Evolutionary conservation across 2,888 invertebrate species (phyloP).

Genomic region (Cheilosia urbana): DNA sequence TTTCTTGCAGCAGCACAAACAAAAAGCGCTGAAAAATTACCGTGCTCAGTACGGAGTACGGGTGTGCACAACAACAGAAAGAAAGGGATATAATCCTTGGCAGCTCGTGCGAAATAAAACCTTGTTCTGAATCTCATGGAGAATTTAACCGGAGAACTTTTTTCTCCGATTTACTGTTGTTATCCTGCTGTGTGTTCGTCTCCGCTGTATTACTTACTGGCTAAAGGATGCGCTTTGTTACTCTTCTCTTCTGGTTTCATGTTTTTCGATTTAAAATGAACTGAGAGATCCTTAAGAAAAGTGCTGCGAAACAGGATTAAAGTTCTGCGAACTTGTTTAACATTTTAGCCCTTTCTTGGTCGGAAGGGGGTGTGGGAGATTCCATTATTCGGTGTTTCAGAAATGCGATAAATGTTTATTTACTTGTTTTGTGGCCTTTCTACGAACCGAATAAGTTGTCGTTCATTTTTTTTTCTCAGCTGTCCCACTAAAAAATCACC

Average conservation of each 20-base stretch:
- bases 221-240: slow-evolving; percentile 67
- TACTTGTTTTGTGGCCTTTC: slow-evolving; percentile 47
- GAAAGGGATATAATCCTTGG: slow-evolving; percentile 62
- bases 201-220: slow-evolving; percentile 39
- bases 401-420: slow-evolving; percentile 70
- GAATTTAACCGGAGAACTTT: slow-evolving; percentile 71
- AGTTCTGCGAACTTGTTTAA: slow-evolving; percentile 57
- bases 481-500: slow-evolving; percentile 6
- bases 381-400: slow-evolving; percentile 48
- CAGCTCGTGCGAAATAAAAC: slow-evolving; percentile 73
- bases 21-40: slow-evolving; percentile 59
- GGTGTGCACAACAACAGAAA: slow-evolving; percentile 26
- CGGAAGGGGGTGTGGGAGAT: background rate
- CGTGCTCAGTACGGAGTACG: slow-evolving; percentile 54
- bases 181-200: slow-evolving; percentile 33
- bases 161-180: slow-evolving; percentile 57
- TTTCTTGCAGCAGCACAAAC: slow-evolving; percentile 16
- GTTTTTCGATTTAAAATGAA: slow-evolving; percentile 43
- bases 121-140: slow-evolving; percentile 72
- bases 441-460: slow-evolving; percentile 48
- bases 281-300: slow-evolving; percentile 48
- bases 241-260: slow-evolving; percentile 10
- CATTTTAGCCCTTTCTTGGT: slow-evolving; percentile 27
- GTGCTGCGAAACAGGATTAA: slow-evolving; percentile 65
- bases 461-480: slow-evolving; percentile 27